A percentile compares a stretch with the other conserved stretches of the same genome.
phyloP scores from a whole-genome alignment of 2,888 invertebrate species.

The Esperia sulphurella region DNA sequence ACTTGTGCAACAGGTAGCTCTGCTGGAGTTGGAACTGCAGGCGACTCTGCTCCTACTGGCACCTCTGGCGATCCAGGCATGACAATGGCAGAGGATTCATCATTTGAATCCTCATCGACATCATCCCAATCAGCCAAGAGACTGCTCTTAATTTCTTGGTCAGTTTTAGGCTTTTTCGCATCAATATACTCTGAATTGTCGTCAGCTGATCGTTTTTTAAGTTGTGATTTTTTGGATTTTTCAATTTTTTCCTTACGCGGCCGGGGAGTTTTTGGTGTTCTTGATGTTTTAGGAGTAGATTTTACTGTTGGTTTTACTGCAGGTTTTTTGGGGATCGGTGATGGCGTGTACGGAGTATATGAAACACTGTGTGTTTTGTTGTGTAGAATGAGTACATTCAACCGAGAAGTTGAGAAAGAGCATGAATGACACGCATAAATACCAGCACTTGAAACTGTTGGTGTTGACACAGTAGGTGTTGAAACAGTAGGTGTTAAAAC shows the following conservation, averaged over 20 bases:
- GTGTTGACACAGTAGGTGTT: conserved; percentile 20
- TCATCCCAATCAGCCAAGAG: conserved; percentile 90
- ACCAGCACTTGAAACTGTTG: conserved; percentile 47
- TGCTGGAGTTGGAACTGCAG: conserved; percentile 57
- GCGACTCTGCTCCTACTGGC: conserved; percentile 53
- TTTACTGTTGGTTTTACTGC: conserved; percentile 34
- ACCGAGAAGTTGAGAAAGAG: conserved; percentile 81
- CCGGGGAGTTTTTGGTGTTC: conserved; percentile 42
- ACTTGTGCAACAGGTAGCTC: conserved; percentile 47
- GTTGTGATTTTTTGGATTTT: conserved; percentile 54
- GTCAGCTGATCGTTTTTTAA: conserved; percentile 60
- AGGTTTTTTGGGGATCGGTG: conserved; percentile 57
- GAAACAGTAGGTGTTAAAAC: conserved; percentile 25
- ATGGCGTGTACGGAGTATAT: conserved; percentile 64
- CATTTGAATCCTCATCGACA: conserved; percentile 65
- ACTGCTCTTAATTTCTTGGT: conserved; percentile 83
- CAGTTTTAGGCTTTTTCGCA: conserved; percentile 75
- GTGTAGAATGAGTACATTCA: conserved; percentile 87
- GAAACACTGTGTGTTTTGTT: conserved; percentile 83
- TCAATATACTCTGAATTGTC: conserved; percentile 42
- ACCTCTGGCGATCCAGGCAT: conserved; percentile 55
- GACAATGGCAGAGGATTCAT: conserved; percentile 44
- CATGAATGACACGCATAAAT: conserved; percentile 82
- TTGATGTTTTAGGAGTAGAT: conserved; percentile 37
- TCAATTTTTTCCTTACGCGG: conserved; percentile 54